Evolutionary conservation across 2,888 invertebrate species (phyloP).

Genomic region (Autographa pulchrina): DNA sequence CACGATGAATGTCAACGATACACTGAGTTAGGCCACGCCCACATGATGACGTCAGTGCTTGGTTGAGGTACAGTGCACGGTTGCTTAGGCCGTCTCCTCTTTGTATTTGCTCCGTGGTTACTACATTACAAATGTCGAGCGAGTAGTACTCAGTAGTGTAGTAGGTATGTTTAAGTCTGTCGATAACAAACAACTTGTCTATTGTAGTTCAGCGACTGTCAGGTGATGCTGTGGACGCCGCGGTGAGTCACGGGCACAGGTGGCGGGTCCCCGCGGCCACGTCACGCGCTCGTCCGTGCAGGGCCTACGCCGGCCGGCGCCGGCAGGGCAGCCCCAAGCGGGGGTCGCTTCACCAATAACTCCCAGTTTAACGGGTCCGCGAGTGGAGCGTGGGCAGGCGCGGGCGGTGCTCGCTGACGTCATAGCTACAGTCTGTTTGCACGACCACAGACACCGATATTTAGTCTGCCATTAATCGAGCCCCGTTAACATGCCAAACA

Average conservation of each 20-base stretch:
- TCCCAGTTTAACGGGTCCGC: constrained; percentile 23
- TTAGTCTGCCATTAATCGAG: constrained; percentile 43
- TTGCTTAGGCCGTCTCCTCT: too few species aligned
- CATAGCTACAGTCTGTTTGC: constrained; percentile 30
- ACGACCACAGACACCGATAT: constrained; percentile 31
- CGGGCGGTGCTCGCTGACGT: constrained; percentile 29
- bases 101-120: too few species aligned
- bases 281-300: too few species aligned
- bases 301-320: constrained; percentile 3
- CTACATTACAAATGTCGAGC: background rate
- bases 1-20: too few species aligned
- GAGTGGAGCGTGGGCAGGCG: constrained; percentile 26
- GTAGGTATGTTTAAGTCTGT: background rate
- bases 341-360: constrained; percentile 24
- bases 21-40: too few species aligned
- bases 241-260: too few species aligned
- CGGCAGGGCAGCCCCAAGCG: constrained; percentile 17
- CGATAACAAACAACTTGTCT: background rate
- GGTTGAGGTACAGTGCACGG: too few species aligned
- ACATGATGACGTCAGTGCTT: too few species aligned
- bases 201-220: background rate
- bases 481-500: constrained; percentile 27
- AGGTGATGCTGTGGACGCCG: background rate
- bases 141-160: background rate
- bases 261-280: background rate